A percentile compares a stretch with the other conserved stretches of the same genome.
Evolutionary conservation across 1,140 invertebrate genomes (phyloP).

Genomic region (Solen grandis): DNA sequence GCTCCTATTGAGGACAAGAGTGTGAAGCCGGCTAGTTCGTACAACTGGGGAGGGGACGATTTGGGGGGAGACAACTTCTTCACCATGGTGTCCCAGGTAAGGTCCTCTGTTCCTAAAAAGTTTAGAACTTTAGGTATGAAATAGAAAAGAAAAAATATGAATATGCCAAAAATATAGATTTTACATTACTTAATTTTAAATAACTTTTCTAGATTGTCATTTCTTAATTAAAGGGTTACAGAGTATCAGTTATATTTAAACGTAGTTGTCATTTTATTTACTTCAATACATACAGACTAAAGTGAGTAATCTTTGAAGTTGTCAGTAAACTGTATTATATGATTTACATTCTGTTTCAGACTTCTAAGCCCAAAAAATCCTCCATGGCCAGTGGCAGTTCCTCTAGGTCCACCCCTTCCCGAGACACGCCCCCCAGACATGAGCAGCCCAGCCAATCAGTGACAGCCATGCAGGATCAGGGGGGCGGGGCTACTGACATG

Average conservation of each 20-base stretch:
- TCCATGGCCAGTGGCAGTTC: no score
- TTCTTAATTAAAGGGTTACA: background rate
- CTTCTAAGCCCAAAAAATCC: no score
- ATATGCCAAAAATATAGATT: background rate
- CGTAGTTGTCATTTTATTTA: background rate
- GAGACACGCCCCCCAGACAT: slow-evolving; percentile 6
- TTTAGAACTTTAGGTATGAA: no score
- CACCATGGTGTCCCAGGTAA: slow-evolving; percentile 52
- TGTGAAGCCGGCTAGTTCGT: slow-evolving; percentile 70
- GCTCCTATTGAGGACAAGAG: slow-evolving; percentile 68
- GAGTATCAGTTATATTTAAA: background rate
- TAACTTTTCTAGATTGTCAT: background rate
- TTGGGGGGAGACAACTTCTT: slow-evolving; percentile 70
- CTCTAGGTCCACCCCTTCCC: slow-evolving; percentile 27
- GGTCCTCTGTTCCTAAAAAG: slow-evolving; percentile 37
- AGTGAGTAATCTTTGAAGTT: no score
- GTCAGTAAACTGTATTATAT: no score
- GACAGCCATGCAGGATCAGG: slow-evolving; percentile 43
- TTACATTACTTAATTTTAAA: background rate
- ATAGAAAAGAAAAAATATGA: background rate
- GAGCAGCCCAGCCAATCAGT: slow-evolving; percentile 16
- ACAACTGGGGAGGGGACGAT: slow-evolving; percentile 73
- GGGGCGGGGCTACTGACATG: slow-evolving; percentile 64
- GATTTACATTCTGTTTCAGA: no score
- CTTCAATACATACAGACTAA: no score